Conservation (phyloP, 2,797 vertebrate species). For the Stomatorhinus walkeri region DNA sequence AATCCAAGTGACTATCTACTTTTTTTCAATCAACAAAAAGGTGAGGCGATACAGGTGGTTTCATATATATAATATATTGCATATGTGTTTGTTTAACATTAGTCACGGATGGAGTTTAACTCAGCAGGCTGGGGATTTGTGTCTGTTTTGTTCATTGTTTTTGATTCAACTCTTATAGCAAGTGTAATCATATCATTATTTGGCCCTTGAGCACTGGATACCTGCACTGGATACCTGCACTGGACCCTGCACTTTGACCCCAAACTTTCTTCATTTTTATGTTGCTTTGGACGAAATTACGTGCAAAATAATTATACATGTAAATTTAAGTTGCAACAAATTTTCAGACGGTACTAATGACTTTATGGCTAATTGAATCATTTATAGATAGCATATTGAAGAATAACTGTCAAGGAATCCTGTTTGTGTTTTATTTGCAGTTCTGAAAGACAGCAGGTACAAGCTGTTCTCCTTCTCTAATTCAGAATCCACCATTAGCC, state of each 20-base stretch:
- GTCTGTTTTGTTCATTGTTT: not conserved
- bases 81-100: not conserved
- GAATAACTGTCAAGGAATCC: not conserved
- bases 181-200: not conserved
- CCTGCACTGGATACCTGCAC: not conserved
- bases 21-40: constrained; percentile 46
- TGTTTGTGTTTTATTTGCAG: constrained; percentile 35
- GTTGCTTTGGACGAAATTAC: not conserved
- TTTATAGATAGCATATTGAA: not conserved
- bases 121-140: not conserved
- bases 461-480: constrained; percentile 36
- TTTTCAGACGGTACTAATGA: not conserved
- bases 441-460: constrained; percentile 44
- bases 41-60: constrained; percentile 32
- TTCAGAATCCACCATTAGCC: constrained; percentile 43
- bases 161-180: not conserved
- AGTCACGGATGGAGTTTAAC: not conserved
- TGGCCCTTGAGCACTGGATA: not conserved
- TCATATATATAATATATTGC: not conserved
- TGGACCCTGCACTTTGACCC: not conserved
- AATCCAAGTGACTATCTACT: constrained; percentile 46
- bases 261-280: not conserved
- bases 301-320: not conserved
- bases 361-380: not conserved
- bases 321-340: not conserved